phyloP scores from a whole-genome alignment of 2,113 vertebrate genomes.

The Thamnaconus septentrionalis region DNA sequence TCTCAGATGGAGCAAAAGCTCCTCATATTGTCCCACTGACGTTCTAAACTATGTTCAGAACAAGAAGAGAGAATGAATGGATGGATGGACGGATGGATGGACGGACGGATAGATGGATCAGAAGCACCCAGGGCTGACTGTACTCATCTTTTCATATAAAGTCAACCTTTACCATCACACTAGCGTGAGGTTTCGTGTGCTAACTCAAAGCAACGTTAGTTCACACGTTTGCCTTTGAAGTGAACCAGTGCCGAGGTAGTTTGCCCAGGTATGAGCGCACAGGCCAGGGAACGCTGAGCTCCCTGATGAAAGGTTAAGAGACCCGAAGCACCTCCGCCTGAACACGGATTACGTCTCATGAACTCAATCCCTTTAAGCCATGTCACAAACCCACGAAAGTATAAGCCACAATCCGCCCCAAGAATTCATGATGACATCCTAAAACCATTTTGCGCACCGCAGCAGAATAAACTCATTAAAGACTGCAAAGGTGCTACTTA shows the following conservation, averaged over 20 bases:
- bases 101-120: no score
- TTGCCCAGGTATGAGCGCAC: conserved; percentile 43
- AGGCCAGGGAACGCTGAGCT: conserved; percentile 20
- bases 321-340: conserved; percentile 39
- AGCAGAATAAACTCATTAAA: conserved; percentile 68
- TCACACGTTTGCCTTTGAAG: conserved; percentile 42
- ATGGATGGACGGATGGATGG: no score
- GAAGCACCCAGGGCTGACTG: no score
- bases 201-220: no score
- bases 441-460: conserved; percentile 57
- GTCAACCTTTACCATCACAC: no score
- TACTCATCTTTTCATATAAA: no score
- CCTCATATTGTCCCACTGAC: no score
- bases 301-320: conserved; percentile 42
- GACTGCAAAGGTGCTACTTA: conserved; percentile 48
- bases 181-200: no score
- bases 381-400: conserved; percentile 61
- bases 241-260: neutral
- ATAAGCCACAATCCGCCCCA: conserved; percentile 50
- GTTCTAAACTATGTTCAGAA: no score
- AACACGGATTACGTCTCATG: conserved; percentile 61
- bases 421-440: conserved; percentile 54
- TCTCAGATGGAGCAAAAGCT: no score
- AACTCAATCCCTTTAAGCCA: conserved; percentile 71
- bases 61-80: no score